Conservation (phyloP, 2,888 invertebrate species). For the Ariolimax columbianus region DNA sequence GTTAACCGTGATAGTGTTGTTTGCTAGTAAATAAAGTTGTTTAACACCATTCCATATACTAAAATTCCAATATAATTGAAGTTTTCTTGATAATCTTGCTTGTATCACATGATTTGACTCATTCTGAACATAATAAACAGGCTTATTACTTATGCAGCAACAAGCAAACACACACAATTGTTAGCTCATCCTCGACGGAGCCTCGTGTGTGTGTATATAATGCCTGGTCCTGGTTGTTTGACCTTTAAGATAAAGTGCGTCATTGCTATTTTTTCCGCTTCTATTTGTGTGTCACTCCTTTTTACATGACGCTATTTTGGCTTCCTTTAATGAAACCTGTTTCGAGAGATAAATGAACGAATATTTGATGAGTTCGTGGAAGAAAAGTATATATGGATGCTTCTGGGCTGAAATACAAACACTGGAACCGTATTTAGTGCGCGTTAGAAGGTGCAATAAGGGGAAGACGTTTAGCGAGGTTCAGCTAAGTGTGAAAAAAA, state of each 20-base stretch:
- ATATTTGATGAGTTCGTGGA: no score
- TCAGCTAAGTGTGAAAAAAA: no score
- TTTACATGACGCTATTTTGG: not conserved
- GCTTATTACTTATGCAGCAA: no score
- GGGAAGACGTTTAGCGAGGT: no score
- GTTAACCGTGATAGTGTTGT: constrained; percentile 14
- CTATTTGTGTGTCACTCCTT: not conserved
- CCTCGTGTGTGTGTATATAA: constrained; percentile 22
- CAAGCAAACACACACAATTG: not conserved
- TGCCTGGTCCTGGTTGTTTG: not conserved
- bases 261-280: not conserved
- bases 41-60: not conserved
- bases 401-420: no score
- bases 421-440: no score
- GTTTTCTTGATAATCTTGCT: not conserved
- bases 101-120: not conserved
- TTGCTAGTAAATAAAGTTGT: constrained; percentile 13
- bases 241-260: not conserved
- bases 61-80: not conserved
- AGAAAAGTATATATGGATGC: no score
- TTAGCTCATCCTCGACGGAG: constrained; percentile 12
- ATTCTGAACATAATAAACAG: not conserved
- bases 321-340: no score
- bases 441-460: no score
- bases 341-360: no score